Conservation (phyloP, 2,888 invertebrate species). For the Chloroclystis v-ata region DNA sequence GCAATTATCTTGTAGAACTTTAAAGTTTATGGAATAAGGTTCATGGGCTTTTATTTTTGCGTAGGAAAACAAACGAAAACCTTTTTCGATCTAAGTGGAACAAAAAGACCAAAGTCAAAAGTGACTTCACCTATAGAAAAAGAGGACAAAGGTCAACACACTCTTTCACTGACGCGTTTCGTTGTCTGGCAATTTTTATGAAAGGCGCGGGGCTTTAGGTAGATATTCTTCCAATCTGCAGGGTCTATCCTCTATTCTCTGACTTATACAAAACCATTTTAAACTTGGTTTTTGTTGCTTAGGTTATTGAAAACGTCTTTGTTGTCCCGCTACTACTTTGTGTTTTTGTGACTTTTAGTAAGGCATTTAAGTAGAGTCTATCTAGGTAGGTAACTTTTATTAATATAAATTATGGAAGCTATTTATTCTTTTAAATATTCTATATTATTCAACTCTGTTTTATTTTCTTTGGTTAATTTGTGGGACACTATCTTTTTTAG, state of each 20-base stretch:
- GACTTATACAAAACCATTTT: neutral
- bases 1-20: too few relatives aligned
- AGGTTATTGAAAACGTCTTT: neutral
- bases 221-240: constrained; percentile 4
- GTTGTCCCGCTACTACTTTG: neutral
- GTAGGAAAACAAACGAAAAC: neutral
- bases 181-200: constrained; percentile 23
- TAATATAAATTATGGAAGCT: too few relatives aligned
- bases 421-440: too few relatives aligned
- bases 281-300: neutral
- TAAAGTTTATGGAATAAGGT: too few relatives aligned
- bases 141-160: constrained; percentile 33
- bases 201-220: constrained; percentile 6
- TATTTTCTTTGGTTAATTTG: too few relatives aligned
- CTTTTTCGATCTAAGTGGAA: constrained; percentile 21
- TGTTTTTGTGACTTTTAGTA: neutral
- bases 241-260: neutral
- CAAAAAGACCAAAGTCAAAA: constrained; percentile 38
- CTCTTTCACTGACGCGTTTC: constrained; percentile 18
- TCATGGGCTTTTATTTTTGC: too few relatives aligned
- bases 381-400: too few relatives aligned
- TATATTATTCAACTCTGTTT: too few relatives aligned
- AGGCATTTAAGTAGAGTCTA: neutral
- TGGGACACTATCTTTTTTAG: too few relatives aligned
- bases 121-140: constrained; percentile 30